Conservation (phyloP, 2,888 invertebrate genomes). For the Diarsia rubi region DNA sequence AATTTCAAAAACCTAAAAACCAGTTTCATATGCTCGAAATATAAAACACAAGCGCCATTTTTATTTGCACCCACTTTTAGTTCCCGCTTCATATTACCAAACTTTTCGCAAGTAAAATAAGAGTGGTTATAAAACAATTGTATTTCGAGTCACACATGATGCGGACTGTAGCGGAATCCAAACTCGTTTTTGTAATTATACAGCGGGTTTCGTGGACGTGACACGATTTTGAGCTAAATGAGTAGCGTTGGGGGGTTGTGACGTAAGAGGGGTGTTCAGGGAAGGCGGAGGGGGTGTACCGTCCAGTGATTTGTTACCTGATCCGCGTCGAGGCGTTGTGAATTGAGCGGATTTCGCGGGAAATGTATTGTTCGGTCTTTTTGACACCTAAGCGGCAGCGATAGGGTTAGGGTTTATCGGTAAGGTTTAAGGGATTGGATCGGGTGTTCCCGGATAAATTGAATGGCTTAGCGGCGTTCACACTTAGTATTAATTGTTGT, state of each 20-base stretch:
- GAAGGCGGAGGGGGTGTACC: slow-evolving; percentile 29
- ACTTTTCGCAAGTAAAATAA: slow-evolving; percentile 47
- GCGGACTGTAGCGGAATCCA: slow-evolving; percentile 66
- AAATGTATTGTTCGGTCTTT: slow-evolving; percentile 70
- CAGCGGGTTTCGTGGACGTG: slow-evolving; percentile 72
- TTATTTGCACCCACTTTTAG: slow-evolving; percentile 26
- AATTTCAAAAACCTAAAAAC: slow-evolving; percentile 13
- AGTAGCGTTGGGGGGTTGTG: slow-evolving; percentile 58
- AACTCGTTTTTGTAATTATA: slow-evolving; percentile 78
- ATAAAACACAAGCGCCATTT: slow-evolving; percentile 20
- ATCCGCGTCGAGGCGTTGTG: slow-evolving; percentile 68
- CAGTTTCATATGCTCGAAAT: slow-evolving; percentile 22
- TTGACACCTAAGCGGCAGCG: slow-evolving; percentile 68
- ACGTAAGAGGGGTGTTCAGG: slow-evolving; percentile 27
- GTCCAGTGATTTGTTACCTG: slow-evolving; percentile 73
- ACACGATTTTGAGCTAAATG: slow-evolving; percentile 74
- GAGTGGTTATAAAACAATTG: slow-evolving; percentile 52
- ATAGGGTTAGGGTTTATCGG: slow-evolving; percentile 65
- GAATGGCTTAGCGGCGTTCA: slow-evolving; percentile 58
- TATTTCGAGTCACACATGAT: slow-evolving; percentile 64
- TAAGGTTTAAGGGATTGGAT: slow-evolving; percentile 65
- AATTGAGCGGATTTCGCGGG: slow-evolving; percentile 68
- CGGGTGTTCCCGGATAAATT: slow-evolving; percentile 60
- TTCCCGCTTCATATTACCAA: slow-evolving; percentile 34
- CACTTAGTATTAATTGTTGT: slow-evolving; percentile 54